Percentiles rank a stretch among this genome's conserved stretches.
Conservation (phyloP, 2,888 invertebrate species). For the Micoletzkya japonica region DNA sequence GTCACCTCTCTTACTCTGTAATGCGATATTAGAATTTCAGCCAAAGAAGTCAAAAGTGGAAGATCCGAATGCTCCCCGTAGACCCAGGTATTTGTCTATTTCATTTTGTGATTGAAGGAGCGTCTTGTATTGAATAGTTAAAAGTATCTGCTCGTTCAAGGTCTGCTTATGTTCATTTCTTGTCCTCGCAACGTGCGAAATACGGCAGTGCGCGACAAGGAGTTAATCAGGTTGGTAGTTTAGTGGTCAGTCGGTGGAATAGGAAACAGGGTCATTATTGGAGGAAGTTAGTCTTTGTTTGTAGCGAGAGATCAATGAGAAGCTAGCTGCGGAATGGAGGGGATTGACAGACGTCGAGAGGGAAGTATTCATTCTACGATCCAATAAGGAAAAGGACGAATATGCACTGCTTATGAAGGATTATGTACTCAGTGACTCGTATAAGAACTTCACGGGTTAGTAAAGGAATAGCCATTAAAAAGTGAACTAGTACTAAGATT, state of each 20-base stretch:
- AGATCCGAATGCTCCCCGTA: slow-evolving; percentile 25
- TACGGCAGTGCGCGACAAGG: slow-evolving; percentile 19
- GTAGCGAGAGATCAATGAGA: slow-evolving; percentile 20
- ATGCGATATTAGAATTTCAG: neutral
- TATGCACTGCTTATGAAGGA: slow-evolving; percentile 9
- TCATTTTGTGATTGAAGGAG: neutral
- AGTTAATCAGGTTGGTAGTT: slow-evolving; percentile 3
- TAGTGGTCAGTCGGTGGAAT: neutral
- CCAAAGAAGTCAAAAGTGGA: slow-evolving; percentile 23
- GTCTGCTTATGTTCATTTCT: slow-evolving; percentile 24
- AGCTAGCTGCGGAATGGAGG: slow-evolving; percentile 23
- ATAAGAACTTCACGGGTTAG: slow-evolving; percentile 3
- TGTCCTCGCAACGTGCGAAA: slow-evolving; percentile 20
- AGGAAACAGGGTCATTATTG: neutral
- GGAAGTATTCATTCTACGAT: neutral
- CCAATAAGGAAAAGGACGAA: slow-evolving; percentile 18
- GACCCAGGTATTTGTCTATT: slow-evolving; percentile 19
- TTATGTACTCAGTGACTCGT: slow-evolving; percentile 1
- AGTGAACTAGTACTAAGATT: too few relatives aligned
- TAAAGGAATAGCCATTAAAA: too few relatives aligned
- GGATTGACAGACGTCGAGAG: slow-evolving; percentile 17
- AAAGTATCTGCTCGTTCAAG: neutral
- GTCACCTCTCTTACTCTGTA: neutral
- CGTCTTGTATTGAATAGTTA: neutral
- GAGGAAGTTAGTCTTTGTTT: neutral